Evolutionary conservation across 2,797 vertebrate genomes (phyloP), one percentile per base, ranked within the genome.

Genomic region (Oreonectes daqikongensis): DNA sequence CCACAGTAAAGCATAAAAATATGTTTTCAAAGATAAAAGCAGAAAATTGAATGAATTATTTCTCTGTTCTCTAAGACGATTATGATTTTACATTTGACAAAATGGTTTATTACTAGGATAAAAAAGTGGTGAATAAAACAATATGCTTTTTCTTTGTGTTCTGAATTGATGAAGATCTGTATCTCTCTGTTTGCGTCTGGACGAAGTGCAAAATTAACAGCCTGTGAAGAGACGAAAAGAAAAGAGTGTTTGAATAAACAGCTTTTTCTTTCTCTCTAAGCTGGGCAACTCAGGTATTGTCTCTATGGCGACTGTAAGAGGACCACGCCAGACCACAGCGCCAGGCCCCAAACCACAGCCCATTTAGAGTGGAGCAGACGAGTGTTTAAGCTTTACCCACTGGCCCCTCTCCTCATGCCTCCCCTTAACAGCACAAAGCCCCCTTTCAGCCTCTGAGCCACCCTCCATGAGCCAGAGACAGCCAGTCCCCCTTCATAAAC

Each of bases 391-490:
- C 78, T 85, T 86, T 86, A 83, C 87, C 86, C 87, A 81, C 85
- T 87, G 85, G 88, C 65, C 65, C 40, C 60, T 72, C 72, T 76
- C 57, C 75, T 82, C 85, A 86, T 90, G 82, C 82, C 86, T 88
- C 84, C 87, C 86, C 84, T 79, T 57, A 61, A 79, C 57, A 69
- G 82, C 87, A 92, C 92, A 93, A 93, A 90, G 88, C 86, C 86
- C 83, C 86, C 89, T 92, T 93, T 92, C 87, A 92, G 77, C 87
- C 89, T 89, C 88, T 90, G 87, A 85, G 76, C 90, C 88, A 88
- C 88, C 92, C 91, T 90, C 87, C 87, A 91, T 89, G 88, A 91
- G 89, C 87, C 88, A 88, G 87, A 92, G 90, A 91, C 89, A 90
- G 89, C 87, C 87, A 84, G 88, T 84, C 30, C 75, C 52, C 53